Evolutionary conservation across 2,797 vertebrate genomes (phyloP).

Genomic region (Chiropotes sagulatus): DNA sequence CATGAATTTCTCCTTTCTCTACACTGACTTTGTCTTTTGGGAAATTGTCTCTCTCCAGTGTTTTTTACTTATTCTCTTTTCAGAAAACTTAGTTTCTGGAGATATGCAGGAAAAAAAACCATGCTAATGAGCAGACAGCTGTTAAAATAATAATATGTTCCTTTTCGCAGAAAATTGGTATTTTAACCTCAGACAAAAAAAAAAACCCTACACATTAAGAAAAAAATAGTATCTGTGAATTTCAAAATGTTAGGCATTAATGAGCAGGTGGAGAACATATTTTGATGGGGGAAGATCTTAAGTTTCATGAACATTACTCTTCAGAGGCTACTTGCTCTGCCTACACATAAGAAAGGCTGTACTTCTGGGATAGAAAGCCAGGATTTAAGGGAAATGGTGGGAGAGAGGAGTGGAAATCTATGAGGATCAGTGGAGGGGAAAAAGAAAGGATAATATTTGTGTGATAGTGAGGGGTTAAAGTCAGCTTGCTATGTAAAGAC

Average conservation of each 20-base stretch:
- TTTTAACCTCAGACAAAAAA: constrained; percentile 31
- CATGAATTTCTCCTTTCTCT: background rate
- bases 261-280: background rate
- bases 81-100: constrained; percentile 9
- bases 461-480: background rate
- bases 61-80: background rate
- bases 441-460: background rate
- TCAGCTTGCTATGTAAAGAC: background rate
- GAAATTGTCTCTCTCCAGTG: background rate
- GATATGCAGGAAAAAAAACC: background rate
- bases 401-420: background rate
- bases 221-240: background rate
- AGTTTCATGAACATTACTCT: background rate
- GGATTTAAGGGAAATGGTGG: background rate
- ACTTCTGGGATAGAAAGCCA: background rate
- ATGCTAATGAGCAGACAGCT: background rate
- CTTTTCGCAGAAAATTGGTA: background rate
- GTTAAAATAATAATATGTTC: background rate
- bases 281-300: background rate
- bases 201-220: background rate
- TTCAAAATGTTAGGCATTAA: background rate
- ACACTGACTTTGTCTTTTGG: background rate
- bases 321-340: background rate
- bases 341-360: background rate
- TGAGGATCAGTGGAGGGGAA: background rate